Evolutionary conservation across 35 echinoderm and acorn worm genomes (phyloP), one percentile per base, ranked within the genome.

Genomic region (Heliocidaris tuberculata): DNA sequence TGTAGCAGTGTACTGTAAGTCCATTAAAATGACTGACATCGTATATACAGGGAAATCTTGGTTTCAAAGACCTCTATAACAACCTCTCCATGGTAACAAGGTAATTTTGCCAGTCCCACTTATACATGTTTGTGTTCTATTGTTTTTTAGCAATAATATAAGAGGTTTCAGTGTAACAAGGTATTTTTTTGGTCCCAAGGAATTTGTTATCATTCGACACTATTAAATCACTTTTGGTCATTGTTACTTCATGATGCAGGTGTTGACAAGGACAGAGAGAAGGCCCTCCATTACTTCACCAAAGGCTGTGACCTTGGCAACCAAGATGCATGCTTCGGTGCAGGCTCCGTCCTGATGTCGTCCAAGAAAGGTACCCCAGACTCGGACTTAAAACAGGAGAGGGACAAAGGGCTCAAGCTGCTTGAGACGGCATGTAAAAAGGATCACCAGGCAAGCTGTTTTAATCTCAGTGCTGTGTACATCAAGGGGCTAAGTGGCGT

Each of bases 241-340:
- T 78, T n/a, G 2, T 78, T n/a, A 4, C 4, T 6, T 56, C 15
- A 65, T 85, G 15, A 19, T 93, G 19, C 86, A 98, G 97, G 97
- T 95, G 92, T 98, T 92, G 94, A 95, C 10, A 94, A 95, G 49
- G 94, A 96, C 94, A 94, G 50, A 31, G 70, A 86, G 50, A 97
- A 97, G 94, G 96, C 96, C 9, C 88, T 97, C 27, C 94, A 98
- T 12, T 98, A 98, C 71, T 98, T 98, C 90, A 96, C 50, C 65
- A 98, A 96, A 86, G 94, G 96, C 30, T 98, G 97, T 94, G 94
- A 98, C 35, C 85, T 85, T 7, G 95, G 93, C 9, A 47, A 92
- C 48, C 48, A 91, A 85, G 94, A 94, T 85, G 97, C 95, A 17
- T 98, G 97, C 60, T 96, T 95, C 32, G 96, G 96, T 21, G 93